These are phyloP conservation scores for Monodelphis domestica DNA, from an alignment of 2,797 vertebrate species.

Conservation along the genomic window DNA sequence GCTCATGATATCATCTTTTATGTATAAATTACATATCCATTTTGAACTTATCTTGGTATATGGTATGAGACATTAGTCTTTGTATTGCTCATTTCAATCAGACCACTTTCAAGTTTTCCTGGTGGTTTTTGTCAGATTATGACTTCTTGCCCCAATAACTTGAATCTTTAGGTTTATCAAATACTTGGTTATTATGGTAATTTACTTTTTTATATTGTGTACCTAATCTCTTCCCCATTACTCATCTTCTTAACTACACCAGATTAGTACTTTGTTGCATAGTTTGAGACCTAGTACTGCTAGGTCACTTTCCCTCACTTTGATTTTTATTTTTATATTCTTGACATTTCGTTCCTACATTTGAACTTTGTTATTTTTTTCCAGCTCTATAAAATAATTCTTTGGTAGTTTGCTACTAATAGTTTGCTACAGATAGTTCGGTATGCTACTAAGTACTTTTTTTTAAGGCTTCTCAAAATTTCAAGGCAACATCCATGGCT, in stretches of 20 bases:
- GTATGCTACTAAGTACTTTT: background rate
- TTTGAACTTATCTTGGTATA: no score
- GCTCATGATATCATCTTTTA: no score
- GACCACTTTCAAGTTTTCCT: no score
- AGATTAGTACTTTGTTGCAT: background rate
- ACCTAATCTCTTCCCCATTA: background rate
- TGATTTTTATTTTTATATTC: background rate
- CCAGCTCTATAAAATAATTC: background rate
- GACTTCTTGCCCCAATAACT: no score
- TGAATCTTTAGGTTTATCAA: no score
- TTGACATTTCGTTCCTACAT: background rate
- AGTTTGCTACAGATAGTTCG: no score
- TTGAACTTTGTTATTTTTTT: background rate
- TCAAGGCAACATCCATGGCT: background rate
- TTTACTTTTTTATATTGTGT: background rate
- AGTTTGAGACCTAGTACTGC: background rate
- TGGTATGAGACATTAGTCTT: no score
- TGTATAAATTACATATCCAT: no score
- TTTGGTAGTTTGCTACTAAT: background rate
- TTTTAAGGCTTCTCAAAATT: background rate
- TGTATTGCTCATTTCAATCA: no score
- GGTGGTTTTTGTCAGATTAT: no score
- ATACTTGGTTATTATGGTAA: background rate
- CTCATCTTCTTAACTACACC: background rate
- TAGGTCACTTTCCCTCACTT: background rate